Evolutionary conservation across 1,140 invertebrate genomes (phyloP), one percentile per base, ranked within the genome.

Genomic region (Sweltsa coloradensis): DNA sequence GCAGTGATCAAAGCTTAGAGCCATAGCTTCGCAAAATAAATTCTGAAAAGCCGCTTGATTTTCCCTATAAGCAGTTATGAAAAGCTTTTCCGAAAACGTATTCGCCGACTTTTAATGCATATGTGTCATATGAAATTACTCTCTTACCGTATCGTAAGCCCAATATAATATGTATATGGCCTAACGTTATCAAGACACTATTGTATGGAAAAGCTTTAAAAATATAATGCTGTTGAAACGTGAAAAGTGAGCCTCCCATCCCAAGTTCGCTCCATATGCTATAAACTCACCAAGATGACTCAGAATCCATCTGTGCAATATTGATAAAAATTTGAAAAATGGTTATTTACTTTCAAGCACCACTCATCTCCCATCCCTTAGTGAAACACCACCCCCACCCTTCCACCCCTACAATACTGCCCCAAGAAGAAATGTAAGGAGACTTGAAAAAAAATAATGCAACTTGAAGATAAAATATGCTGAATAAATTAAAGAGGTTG

Each of bases 241-340:
- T 25, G 41, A 19, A 22, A 22, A 24, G 41, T 25, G 24, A 29
- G 21, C 42, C 19, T 16, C 24, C 9, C 19, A 6, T 29, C 42
- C 27, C 42, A 14, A 13, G n/a, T n/a, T 18, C 21, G 21, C 27
- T 29, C 24, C 37, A 40, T 40, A 40, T 40, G 37, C 37, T 48
- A 48, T 37, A 48, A 48, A 26, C 37, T 36, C 21, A 41, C 37
- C 37, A 26, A 34, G 25, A 41, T 48, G 46, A 48, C 36, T 48
- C 46, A 48, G 46, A 48, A 48, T 48, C 46, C 46, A 41, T 48
- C 46, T 48, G 46, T 48, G 37, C 46, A 48, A 48, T 48, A 48
- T 48, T 48, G 46, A 48, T 48, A 48, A 48, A 48, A 48, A 40
- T 48, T 48, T 48, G 46, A 48, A 48, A 48, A 48, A 48, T 48